Conservation (phyloP, 2,797 vertebrate genomes). For the Cirrhinus molitorella region DNA sequence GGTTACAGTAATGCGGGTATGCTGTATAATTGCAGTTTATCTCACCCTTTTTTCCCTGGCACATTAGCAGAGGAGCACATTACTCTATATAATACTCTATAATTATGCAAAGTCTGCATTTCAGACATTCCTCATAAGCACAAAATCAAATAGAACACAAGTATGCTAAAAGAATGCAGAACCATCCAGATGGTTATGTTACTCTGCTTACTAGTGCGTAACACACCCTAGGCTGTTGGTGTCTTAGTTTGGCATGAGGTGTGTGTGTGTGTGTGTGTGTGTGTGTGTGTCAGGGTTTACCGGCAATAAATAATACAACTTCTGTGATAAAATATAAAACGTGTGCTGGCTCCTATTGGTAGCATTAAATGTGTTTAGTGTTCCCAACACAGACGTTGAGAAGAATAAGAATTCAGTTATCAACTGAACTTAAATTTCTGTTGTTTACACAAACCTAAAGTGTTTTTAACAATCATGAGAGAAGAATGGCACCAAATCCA, state of each 20-base stretch:
- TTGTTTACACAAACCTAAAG: constrained; percentile 54
- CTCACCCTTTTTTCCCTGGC: neutral
- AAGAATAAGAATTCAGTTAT: constrained; percentile 72
- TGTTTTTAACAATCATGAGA: neutral
- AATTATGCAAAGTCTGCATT: neutral
- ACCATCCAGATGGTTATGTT: constrained; percentile 28
- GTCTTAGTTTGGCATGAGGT: constrained; percentile 58
- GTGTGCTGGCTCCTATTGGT: constrained; percentile 72
- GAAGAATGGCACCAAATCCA: neutral
- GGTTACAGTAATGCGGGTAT: constrained; percentile 55
- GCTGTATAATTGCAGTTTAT: neutral
- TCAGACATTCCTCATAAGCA: neutral
- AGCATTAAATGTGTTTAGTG: constrained; percentile 77
- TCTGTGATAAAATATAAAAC: constrained; percentile 76
- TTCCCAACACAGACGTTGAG: constrained; percentile 76
- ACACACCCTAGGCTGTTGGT: constrained; percentile 60
- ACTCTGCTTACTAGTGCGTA: constrained; percentile 51
- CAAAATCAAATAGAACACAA: neutral
- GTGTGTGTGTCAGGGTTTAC: constrained; percentile 58
- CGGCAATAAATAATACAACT: constrained; percentile 78
- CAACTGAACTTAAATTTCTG: constrained; percentile 76
- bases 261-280: constrained; percentile 67
- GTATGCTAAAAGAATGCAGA: constrained; percentile 25
- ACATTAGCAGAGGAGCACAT: neutral
- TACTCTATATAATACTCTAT: neutral